phyloP scores from a whole-genome alignment of 2,888 invertebrate species.

The Galerucella pusilla region DNA sequence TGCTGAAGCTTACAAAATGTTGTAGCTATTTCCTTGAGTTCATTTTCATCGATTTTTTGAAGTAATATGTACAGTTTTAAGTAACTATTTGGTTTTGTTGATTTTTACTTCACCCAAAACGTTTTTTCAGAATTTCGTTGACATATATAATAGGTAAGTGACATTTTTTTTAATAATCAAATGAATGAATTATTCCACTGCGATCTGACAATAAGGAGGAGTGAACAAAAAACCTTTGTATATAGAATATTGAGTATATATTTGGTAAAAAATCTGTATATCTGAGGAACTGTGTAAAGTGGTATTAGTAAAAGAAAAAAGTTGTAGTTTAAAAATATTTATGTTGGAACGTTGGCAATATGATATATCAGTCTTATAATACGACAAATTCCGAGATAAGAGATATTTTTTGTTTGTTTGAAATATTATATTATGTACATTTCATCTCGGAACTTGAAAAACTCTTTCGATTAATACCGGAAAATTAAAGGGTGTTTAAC shows the following conservation, averaged over 20 bases:
- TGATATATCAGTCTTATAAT: constrained; percentile 65
- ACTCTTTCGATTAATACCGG: constrained; percentile 53
- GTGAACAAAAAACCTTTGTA: constrained; percentile 63
- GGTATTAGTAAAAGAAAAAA: constrained; percentile 53
- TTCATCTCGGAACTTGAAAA: constrained; percentile 52
- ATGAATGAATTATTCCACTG: constrained; percentile 13
- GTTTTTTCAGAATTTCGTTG: too few relatives aligned
- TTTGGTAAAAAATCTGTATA: constrained; percentile 66
- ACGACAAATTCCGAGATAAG: constrained; percentile 52
- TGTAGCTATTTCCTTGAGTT: too few relatives aligned
- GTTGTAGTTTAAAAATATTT: constrained; percentile 47
- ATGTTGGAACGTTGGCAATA: constrained; percentile 65
- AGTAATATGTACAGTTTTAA: too few relatives aligned
- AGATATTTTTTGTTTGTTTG: constrained; percentile 18
- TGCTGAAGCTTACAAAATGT: too few relatives aligned
- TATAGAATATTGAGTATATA: constrained; percentile 62
- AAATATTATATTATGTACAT: constrained; percentile 36
- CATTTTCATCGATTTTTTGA: too few relatives aligned
- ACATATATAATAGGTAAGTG: too few relatives aligned
- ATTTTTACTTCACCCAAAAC: too few relatives aligned
- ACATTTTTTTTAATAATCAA: too few relatives aligned
- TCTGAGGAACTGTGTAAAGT: constrained; percentile 64
- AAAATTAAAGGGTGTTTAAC: constrained; percentile 40
- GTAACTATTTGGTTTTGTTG: too few relatives aligned
- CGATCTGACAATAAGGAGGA: constrained; percentile 39